Evolutionary conservation across 2,113 vertebrate genomes (phyloP).

Genomic region (Coracopsis vasa): DNA sequence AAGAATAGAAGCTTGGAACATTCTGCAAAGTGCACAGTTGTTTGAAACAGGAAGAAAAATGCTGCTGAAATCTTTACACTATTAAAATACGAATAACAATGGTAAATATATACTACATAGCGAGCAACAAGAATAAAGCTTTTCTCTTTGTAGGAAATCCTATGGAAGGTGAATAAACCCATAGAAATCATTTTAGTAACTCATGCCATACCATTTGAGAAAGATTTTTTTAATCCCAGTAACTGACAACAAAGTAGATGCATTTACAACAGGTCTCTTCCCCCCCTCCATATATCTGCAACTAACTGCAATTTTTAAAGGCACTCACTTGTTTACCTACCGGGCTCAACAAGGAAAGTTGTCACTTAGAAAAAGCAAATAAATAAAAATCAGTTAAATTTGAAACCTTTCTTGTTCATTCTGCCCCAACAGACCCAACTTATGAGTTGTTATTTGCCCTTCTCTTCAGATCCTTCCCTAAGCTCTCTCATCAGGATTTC

Average conservation of each 20-base stretch:
- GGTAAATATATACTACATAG: neutral
- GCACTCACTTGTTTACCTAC: neutral
- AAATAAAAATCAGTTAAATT: neutral
- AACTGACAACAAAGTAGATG: neutral
- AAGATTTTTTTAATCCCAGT: neutral
- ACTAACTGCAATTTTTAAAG: neutral
- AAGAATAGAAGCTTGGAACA: neutral
- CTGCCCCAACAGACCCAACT: neutral
- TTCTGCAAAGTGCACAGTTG: neutral
- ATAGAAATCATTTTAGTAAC: neutral
- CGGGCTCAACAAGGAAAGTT: neutral
- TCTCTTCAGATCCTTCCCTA: neutral
- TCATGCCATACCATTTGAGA: neutral
- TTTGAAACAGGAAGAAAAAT: neutral
- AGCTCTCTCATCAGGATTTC: constrained; percentile 40
- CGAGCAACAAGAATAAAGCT: neutral
- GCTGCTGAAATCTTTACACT: neutral
- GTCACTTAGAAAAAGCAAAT: neutral
- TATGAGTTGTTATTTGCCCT: neutral
- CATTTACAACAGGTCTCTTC: neutral
- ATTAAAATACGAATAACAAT: neutral
- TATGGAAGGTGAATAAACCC: neutral
- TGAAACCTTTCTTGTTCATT: neutral
- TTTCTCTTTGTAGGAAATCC: neutral
- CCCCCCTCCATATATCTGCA: neutral